Conservation (phyloP, 2,113 vertebrate genomes). For the Plotosus lineatus region DNA sequence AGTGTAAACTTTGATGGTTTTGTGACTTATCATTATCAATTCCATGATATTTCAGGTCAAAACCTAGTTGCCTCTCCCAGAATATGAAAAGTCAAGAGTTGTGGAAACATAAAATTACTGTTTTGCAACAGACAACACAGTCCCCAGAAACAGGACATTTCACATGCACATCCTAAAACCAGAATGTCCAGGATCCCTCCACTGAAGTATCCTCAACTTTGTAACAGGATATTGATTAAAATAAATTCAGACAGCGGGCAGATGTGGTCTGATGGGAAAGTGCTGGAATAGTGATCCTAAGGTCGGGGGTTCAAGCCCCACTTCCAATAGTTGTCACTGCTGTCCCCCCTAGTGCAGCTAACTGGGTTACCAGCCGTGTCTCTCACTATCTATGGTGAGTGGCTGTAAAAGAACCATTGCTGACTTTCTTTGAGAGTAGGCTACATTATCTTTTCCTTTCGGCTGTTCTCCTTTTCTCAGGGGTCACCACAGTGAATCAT, state of each 20-base stretch:
- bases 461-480: too few species aligned
- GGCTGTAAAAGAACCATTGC: too few species aligned
- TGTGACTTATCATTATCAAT: neutral
- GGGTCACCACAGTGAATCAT: too few species aligned
- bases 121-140: neutral
- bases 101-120: neutral
- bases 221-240: neutral
- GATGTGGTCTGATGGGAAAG: too few species aligned
- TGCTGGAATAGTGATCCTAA: too few species aligned
- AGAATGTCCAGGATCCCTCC: neutral
- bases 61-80: neutral
- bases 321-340: too few species aligned
- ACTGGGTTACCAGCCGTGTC: too few species aligned
- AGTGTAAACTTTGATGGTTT: neutral
- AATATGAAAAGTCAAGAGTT: neutral
- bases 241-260: neutral
- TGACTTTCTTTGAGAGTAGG: too few species aligned
- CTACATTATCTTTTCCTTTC: too few species aligned
- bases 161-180: neutral
- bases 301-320: too few species aligned
- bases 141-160: neutral
- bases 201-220: neutral
- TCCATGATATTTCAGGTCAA: neutral
- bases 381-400: too few species aligned
- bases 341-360: too few species aligned